These are phyloP conservation scores for Phalloptychus januarius DNA, from an alignment of 2,797 vertebrate species.

Conservation along the genomic window DNA sequence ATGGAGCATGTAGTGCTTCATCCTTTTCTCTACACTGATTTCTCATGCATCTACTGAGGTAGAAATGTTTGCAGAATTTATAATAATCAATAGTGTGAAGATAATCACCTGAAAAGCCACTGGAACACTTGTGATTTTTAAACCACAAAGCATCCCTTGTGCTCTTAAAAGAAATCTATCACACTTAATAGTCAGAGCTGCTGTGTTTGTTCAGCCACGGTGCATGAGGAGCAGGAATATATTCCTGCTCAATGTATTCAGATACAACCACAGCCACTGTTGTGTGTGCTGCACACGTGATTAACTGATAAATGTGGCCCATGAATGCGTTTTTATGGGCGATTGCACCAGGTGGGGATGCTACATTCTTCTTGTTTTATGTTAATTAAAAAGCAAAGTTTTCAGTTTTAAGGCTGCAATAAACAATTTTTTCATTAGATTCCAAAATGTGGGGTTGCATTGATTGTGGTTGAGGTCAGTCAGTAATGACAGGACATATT, in stretches of 20 bases:
- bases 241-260: slow-evolving; percentile 71
- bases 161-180: slow-evolving; percentile 71
- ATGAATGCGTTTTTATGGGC: slow-evolving; percentile 52
- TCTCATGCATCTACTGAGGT: slow-evolving; percentile 23
- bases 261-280: slow-evolving; percentile 55
- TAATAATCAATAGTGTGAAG: slow-evolving; percentile 60
- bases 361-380: slow-evolving; percentile 45
- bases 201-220: slow-evolving; percentile 64
- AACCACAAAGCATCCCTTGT: slow-evolving; percentile 63
- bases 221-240: slow-evolving; percentile 60
- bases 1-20: slow-evolving; percentile 24
- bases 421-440: slow-evolving; percentile 35
- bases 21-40: slow-evolving; percentile 19
- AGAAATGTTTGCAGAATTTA: slow-evolving; percentile 41
- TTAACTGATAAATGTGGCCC: slow-evolving; percentile 76
- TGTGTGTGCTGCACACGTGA: slow-evolving; percentile 52
- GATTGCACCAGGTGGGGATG: slow-evolving; percentile 33
- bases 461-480: slow-evolving; percentile 4
- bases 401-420: slow-evolving; percentile 49
- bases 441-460: background rate
- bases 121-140: slow-evolving; percentile 65
- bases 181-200: slow-evolving; percentile 73
- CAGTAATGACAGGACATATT: slow-evolving; percentile 14
- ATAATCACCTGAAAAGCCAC: slow-evolving; percentile 52
- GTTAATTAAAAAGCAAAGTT: slow-evolving; percentile 48